phyloP scores from a whole-genome alignment of 2,888 invertebrate species.

The Andrena minutula region DNA sequence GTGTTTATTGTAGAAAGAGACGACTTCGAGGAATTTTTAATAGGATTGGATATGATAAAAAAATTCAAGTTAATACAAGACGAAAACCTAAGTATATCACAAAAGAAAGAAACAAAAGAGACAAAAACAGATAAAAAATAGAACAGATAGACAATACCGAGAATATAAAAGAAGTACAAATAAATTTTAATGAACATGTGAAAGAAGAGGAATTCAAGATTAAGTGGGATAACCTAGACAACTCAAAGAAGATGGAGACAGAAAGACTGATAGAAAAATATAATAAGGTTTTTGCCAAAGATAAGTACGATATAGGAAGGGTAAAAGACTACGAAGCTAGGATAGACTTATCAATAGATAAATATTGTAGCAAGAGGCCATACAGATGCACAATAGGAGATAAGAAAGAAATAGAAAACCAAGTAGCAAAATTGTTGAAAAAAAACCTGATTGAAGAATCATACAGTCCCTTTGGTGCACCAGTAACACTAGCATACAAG shows the following conservation, averaged over 20 bases:
- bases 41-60: too few relatives aligned
- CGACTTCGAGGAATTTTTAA: conserved; percentile 5
- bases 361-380: not conserved
- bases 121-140: not conserved
- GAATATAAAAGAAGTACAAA: not conserved
- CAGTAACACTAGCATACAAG: too few relatives aligned
- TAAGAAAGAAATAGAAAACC: not conserved
- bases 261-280: conserved; percentile 49
- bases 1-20: conserved; percentile 3
- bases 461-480: too few relatives aligned
- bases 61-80: too few relatives aligned
- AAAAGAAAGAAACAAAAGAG: not conserved
- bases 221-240: conserved; percentile 1
- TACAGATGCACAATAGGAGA: not conserved
- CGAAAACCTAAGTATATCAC: too few relatives aligned
- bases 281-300: conserved; percentile 49
- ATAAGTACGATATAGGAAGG: conserved; percentile 41
- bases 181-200: too few relatives aligned
- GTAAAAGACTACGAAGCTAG: too few relatives aligned
- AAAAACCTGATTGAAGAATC: too few relatives aligned
- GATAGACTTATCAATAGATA: too few relatives aligned
- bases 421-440: not conserved
- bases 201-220: conserved; percentile 6
- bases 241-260: not conserved
- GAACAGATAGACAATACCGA: not conserved